Evolutionary conservation across 2,888 invertebrate species (phyloP), one percentile per base, ranked within the genome.

Genomic region (Dryadula phaetusa): DNA sequence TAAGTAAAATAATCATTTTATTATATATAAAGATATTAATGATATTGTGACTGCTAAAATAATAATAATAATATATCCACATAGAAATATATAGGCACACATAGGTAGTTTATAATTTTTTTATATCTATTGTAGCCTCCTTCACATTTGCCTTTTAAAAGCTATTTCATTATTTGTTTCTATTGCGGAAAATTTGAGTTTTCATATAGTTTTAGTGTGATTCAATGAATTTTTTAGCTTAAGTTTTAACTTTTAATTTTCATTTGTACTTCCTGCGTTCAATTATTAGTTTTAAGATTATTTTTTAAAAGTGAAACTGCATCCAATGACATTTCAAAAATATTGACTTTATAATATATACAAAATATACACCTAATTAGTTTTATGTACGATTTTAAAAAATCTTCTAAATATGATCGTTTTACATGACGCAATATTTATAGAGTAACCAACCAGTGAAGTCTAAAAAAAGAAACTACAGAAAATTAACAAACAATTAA

Each of bases 221-320:
- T 44, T 60, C 60, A 60, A 28, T 44, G 28, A 56, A 22, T 40
- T 56, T 58, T 18, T 60, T 60, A 42, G 60, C 16, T 28, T 60
- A 44, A 60, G 40, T 44, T 62, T 40, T 28, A 16, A 44, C 61
- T 72, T 65, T 40, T 25, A 25, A 64, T 72, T 69, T 76, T 79
- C 71, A 74, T 61, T 71, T 72, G 75, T 79, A 83, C 89, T 88
- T 87, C 88, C 88, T 85, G 67, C 85, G 89, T 88, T 90, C 90
- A 90, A 90, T 90, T 90, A 87, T 85, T 88, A 89, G 76, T 83
- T 84, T 82, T 79, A 75, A 72, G 40, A 25, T 76, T 73, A 63
- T 79, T 75, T n/a, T 77, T 76, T 70, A 75, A 34, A 62, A 54
- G 20, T 47, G 47, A 64, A 47, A 64, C 18, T 53, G 61, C 49